Evolutionary conservation across 2,888 invertebrate genomes (phyloP), one percentile per base, ranked within the genome.

Genomic region (Lasius fuliginosus): DNA sequence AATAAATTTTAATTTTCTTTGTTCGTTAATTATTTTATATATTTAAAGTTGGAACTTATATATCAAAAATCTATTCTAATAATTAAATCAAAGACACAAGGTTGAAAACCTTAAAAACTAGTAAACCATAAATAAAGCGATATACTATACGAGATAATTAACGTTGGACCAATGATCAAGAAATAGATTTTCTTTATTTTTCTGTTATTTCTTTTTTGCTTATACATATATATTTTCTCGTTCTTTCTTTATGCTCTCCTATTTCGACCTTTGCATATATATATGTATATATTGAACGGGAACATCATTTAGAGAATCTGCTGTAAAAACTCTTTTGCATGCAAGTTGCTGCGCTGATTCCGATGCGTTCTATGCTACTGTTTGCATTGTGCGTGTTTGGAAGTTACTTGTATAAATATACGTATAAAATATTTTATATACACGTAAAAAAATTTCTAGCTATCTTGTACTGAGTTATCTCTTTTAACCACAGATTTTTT

Each of bases 221-320:
- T 23, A 5, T 27, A 12, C n/a, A 23, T 27, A 23, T 69, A 23
- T 68, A 23, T 64, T 42, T 40, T 68, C 56, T 49, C 12, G 46
- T n/a, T 27, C 53, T 68, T 58, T 49, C 23, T 42, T n/a, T 30
- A 2, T 15, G 30, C 30, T 33, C 30, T 36, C 23, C 33, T 75
- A 33, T 64, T 64, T 75, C 64, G 30, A 46, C n/a, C n/a, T 56
- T 18, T 4, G 15, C 23, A 23, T 23, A 23, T 23, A 23, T 23
- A 23, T 23, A 23, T n/a, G n/a, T 60, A 49, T n/a, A 12, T 56
- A 76, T 58, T 68, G 77, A 79, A 46, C 49, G 67, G 30, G n/a
- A 46, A 69, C 3, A 74, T 42, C 27, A 64, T 82, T 82, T 82
- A 49, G 33, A 56, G 58, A 76, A 75, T 67, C 53, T 69, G 53